Percentiles rank a stretch among this genome's conserved stretches.
These are phyloP conservation scores for Cantharis lateralis DNA, from an alignment of 2,888 invertebrate species.

Conservation along the genomic window DNA sequence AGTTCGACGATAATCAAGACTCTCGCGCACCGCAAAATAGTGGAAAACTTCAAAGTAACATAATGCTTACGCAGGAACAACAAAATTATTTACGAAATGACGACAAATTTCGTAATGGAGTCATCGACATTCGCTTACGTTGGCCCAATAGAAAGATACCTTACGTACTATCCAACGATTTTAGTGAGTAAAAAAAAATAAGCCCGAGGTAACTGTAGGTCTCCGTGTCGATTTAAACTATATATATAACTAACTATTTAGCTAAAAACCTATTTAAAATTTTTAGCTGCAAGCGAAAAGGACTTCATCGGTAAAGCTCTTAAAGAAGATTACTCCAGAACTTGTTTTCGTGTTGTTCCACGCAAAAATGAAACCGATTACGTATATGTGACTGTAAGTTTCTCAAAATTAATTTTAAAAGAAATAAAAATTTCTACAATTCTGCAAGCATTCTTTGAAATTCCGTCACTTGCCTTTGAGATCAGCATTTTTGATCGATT, in stretches of 20 bases:
- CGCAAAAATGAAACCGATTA: neutral
- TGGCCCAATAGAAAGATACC: neutral
- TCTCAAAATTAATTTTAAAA: neutral
- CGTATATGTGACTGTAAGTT: slow-evolving; percentile 1
- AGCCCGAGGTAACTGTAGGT: too few species aligned
- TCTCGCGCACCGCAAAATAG: slow-evolving; percentile 3
- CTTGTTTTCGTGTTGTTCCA: neutral
- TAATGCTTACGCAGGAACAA: neutral
- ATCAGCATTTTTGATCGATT: too few species aligned
- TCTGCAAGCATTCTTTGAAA: too few species aligned
- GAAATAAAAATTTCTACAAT: too few species aligned
- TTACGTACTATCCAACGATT: neutral
- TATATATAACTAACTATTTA: too few species aligned
- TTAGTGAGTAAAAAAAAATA: neutral
- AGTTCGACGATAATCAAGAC: neutral
- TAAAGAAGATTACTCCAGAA: neutral
- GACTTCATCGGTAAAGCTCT: neutral
- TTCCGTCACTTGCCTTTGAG: too few species aligned
- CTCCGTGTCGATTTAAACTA: too few species aligned
- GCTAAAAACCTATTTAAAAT: neutral
- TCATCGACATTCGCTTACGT: neutral
- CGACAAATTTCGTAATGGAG: neutral
- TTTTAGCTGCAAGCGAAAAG: neutral
- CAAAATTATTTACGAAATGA: neutral
- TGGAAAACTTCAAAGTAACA: slow-evolving; percentile 9